A percentile compares a stretch with the other conserved stretches of the same genome.
Evolutionary conservation across 2,888 invertebrate genomes (phyloP).

Genomic region (Melinopterus prodromus): DNA sequence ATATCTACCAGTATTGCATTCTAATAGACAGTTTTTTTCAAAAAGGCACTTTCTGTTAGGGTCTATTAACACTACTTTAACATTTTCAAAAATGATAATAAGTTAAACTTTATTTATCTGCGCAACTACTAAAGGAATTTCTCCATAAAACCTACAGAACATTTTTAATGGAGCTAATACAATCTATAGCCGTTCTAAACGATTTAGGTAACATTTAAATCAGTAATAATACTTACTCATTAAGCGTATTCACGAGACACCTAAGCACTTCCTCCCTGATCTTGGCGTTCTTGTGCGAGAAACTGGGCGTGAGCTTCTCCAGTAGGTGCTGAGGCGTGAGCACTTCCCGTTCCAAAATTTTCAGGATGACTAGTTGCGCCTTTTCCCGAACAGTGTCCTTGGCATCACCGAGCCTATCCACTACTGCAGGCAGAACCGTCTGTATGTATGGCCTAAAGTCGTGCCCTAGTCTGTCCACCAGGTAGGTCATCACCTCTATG

Average conservation of each 20-base stretch:
- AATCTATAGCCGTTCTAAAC: too few relatives aligned
- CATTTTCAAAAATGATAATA: too few relatives aligned
- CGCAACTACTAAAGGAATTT: too few relatives aligned
- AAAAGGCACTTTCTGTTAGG: too few relatives aligned
- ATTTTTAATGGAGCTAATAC: too few relatives aligned
- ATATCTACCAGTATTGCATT: too few relatives aligned
- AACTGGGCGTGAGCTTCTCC: slow-evolving; percentile 73
- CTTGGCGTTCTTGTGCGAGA: slow-evolving; percentile 92
- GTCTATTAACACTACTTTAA: too few relatives aligned
- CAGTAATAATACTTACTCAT: slow-evolving; percentile 70
- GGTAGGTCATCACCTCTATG: slow-evolving; percentile 84
- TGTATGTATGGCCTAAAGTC: slow-evolving; percentile 89
- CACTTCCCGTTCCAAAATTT: slow-evolving; percentile 77
- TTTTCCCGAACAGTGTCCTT: slow-evolving; percentile 68
- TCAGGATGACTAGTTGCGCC: slow-evolving; percentile 75
- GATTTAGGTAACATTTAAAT: background rate
- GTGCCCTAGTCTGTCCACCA: slow-evolving; percentile 85
- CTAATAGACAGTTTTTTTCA: too few relatives aligned
- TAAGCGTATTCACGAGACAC: slow-evolving; percentile 82
- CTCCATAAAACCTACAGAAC: too few relatives aligned
- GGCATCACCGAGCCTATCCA: slow-evolving; percentile 75
- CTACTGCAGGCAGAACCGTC: slow-evolving; percentile 81
- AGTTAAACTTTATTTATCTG: too few relatives aligned
- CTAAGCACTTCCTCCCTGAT: slow-evolving; percentile 88
- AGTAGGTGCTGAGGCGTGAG: slow-evolving; percentile 73